Conservation (phyloP, 2,888 invertebrate genomes). For the Beris morrisii region DNA sequence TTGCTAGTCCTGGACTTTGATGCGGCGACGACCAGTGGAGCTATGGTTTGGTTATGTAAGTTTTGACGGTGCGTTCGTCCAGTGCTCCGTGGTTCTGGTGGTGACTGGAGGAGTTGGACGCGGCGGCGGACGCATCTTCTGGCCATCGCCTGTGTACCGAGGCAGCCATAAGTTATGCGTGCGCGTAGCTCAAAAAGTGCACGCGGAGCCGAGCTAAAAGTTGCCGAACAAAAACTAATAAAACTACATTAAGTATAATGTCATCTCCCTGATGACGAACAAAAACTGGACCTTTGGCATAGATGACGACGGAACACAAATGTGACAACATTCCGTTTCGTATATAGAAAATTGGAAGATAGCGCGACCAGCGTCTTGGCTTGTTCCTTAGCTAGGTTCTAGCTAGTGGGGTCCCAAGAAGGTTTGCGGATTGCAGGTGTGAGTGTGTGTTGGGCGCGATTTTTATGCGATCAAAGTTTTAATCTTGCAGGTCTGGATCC, state of each 20-base stretch:
- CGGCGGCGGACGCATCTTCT: no score
- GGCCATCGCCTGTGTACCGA: no score
- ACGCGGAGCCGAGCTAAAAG: slow-evolving; percentile 14
- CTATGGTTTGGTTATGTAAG: slow-evolving; percentile 15
- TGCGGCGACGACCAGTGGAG: neutral
- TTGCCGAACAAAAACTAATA: slow-evolving; percentile 42
- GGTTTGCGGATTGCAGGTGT: no score
- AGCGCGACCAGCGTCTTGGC: no score
- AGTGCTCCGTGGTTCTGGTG: neutral
- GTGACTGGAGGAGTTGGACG: no score
- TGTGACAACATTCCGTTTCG: slow-evolving; percentile 44
- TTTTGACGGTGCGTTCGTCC: slow-evolving; percentile 8
- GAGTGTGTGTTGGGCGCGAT: no score
- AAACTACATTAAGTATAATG: slow-evolving; percentile 43
- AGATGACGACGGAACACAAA: slow-evolving; percentile 43
- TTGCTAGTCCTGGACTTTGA: neutral
- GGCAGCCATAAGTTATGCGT: no score
- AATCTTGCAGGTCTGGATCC: slow-evolving; percentile 25
- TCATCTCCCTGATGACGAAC: slow-evolving; percentile 41
- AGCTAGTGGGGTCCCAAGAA: no score
- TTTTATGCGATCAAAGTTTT: slow-evolving; percentile 8
- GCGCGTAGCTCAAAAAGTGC: no score
- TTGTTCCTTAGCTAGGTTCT: no score
- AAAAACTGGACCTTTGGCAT: slow-evolving; percentile 43
- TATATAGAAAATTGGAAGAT: slow-evolving; percentile 35